Conservation (phyloP, 2,113 vertebrate species). For the Psilopogon haemacephalus region DNA sequence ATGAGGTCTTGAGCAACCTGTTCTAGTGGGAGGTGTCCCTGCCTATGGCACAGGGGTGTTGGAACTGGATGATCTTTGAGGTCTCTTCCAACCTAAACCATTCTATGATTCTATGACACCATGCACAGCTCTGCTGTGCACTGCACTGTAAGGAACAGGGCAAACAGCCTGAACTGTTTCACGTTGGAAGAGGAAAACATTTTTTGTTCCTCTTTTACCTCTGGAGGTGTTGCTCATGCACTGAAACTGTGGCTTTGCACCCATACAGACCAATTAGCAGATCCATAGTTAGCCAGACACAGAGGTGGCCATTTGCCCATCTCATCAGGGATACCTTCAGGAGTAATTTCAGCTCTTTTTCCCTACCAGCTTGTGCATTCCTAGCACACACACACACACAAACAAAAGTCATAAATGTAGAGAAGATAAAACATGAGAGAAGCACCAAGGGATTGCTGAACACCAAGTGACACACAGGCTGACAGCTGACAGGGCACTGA, state of each 20-base stretch:
- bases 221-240: not conserved
- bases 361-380: not conserved
- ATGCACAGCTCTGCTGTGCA: no score
- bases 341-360: not conserved
- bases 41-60: no score
- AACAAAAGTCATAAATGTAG: not conserved
- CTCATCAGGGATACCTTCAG: not conserved
- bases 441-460: not conserved
- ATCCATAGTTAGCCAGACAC: not conserved
- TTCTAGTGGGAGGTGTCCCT: no score
- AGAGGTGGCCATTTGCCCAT: not conserved
- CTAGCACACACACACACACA: not conserved
- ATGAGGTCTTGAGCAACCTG: no score
- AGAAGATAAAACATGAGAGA: not conserved
- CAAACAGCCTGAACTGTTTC: not conserved
- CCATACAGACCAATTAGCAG: not conserved
- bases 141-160: no score
- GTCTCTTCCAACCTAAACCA: no score
- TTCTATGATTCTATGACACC: no score
- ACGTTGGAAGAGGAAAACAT: not conserved
- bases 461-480: not conserved
- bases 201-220: not conserved
- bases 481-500: not conserved
- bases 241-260: not conserved
- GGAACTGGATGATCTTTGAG: no score